Base-by-base conservation (phyloP, 2,888 invertebrate species). In the Drosophila quasianomalipes region DNA sequence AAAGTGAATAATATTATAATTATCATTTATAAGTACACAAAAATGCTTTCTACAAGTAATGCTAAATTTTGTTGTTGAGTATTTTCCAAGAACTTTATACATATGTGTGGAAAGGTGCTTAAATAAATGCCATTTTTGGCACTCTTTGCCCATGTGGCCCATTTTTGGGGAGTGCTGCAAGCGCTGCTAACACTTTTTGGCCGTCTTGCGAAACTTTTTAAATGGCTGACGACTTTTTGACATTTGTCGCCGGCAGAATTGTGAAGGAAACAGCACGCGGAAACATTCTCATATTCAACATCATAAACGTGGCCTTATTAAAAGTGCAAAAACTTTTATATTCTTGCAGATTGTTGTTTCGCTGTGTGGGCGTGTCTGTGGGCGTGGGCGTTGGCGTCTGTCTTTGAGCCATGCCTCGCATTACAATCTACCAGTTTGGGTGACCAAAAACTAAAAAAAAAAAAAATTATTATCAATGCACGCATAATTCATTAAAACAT, bases 401-500 rank as follows among this genome's bases (percentile, higher is more conserved):
- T 55, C 51, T 37, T 19, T 51, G 35, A 65, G 30, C 64, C 12
- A 37, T 51, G 51, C 60, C 44, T 37, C 70, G 37, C 39, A 5
- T 22, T 52, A 44, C 67, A 55, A 52, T 49, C 39, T 59, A 44
- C 52, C 61, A 69, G 63, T 69, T 39, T 41, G 14, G 41, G 6
- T 31, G 37, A 28, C 59, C 44, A 44, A 72, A 73, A 89, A 82
- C 89, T 89, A 84, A 89, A 88, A 75, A 78, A 81, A 83, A 85
- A 87, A 87, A 0, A 19, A n/a, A 41, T 90, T 85, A 90, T 90
- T 85, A 90, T 85, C 90, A 87, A 90, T 90, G 90, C 87, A 85
- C 85, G 85, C 90, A 85, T 85, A 90, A 90, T 85, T 85, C 88
- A 85, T 90, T 90, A 85, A 89, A 85, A 85, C 88, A 74, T 78